Percentiles rank a stretch among this genome's conserved stretches.
Evolutionary conservation across 2,888 invertebrate species (phyloP).

Genomic region (Meliscaeva auricollis): DNA sequence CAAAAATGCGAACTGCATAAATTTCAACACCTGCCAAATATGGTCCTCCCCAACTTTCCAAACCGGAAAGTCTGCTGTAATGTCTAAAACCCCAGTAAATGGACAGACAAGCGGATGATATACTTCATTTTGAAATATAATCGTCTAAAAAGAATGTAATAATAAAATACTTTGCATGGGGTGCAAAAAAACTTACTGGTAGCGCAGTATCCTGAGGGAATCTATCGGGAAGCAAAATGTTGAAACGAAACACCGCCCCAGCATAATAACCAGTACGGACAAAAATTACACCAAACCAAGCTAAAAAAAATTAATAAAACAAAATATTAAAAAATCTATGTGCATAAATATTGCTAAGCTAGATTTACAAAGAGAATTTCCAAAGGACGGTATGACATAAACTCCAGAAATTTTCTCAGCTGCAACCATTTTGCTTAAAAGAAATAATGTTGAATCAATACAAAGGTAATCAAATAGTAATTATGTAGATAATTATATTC

Average conservation of each 20-base stretch:
- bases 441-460: no score
- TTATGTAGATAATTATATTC: neutral
- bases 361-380: slow-evolving; percentile 87
- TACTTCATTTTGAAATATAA: slow-evolving; percentile 92
- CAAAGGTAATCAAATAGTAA: neutral
- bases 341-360: neutral
- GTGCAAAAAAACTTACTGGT: slow-evolving; percentile 82
- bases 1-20: slow-evolving; percentile 91
- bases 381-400: slow-evolving; percentile 96
- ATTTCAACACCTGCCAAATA: slow-evolving; percentile 95
- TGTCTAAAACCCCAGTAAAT: slow-evolving; percentile 90
- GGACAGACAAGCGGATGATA: slow-evolving; percentile 95
- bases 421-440: slow-evolving; percentile 90
- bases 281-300: slow-evolving; percentile 86
- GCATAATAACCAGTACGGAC: slow-evolving; percentile 94
- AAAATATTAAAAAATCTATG: neutral
- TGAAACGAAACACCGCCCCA: slow-evolving; percentile 96
- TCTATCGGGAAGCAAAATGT: slow-evolving; percentile 92
- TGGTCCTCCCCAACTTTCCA: slow-evolving; percentile 94
- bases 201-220: slow-evolving; percentile 87
- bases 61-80: slow-evolving; percentile 91
- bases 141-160: slow-evolving; percentile 85
- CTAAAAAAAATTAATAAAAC: slow-evolving; percentile 30
- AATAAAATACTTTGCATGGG: no score
- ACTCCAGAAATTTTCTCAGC: slow-evolving; percentile 94